Percentiles rank a stretch among this genome's conserved stretches.
phyloP scores from a whole-genome alignment of 2,888 invertebrate genomes.

The Marasmarcha lunaedactyla region DNA sequence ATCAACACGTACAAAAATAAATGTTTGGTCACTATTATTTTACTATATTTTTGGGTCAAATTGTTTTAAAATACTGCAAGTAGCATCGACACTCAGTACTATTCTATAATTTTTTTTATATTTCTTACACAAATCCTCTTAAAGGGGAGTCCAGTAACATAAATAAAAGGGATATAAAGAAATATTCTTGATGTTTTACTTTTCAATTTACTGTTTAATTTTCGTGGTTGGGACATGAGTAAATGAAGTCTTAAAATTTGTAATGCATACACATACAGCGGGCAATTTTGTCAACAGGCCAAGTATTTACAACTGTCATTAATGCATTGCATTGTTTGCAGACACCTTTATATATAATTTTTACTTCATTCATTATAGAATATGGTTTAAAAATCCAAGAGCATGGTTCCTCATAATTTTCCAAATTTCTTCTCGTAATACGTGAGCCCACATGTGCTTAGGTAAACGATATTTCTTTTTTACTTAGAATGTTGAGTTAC shows the following conservation, averaged over 20 bases:
- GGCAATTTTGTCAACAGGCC: constrained; percentile 12
- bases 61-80: neutral
- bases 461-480: neutral
- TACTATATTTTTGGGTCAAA: neutral
- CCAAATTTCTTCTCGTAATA: neutral
- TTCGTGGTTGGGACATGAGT: constrained; percentile 8
- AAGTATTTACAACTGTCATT: constrained; percentile 7
- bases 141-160: neutral
- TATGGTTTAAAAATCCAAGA: neutral
- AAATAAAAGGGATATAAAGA: neutral
- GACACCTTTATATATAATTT: constrained; percentile 8
- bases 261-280: constrained; percentile 7
- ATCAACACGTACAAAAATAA: neutral
- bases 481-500: neutral
- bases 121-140: neutral
- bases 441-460: neutral
- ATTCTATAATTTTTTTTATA: neutral
- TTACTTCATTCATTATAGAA: neutral
- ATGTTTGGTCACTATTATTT: neutral
- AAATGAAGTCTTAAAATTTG: constrained; percentile 6
- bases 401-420: neutral
- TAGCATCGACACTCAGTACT: neutral
- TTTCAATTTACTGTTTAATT: constrained; percentile 8
- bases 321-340: constrained; percentile 12
- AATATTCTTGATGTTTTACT: neutral